These are phyloP conservation scores for Meghimatium bilineatum DNA, from an alignment of 2,888 invertebrate genomes.

Conservation along the genomic window DNA sequence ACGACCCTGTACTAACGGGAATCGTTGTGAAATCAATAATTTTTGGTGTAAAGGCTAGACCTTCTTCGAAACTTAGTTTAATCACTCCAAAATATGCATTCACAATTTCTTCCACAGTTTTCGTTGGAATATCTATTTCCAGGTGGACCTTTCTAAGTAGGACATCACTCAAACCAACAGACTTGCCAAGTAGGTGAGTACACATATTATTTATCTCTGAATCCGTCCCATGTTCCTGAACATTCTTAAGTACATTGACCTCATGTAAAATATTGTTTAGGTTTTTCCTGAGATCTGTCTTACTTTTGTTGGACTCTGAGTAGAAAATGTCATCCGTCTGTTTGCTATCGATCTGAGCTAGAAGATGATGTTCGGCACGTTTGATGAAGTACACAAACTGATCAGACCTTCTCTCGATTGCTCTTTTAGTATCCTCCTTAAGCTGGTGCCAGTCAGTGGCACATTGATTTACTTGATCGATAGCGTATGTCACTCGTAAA, in stretches of 20 bases:
- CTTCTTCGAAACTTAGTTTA: constrained; percentile 10
- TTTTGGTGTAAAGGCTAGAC: constrained; percentile 41
- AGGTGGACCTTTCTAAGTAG: constrained; percentile 43
- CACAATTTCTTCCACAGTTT: constrained; percentile 49
- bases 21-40: constrained; percentile 18
- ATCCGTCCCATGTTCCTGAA: constrained; percentile 52
- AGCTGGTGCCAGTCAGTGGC: constrained; percentile 55
- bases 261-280: constrained; percentile 54
- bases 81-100: constrained; percentile 50
- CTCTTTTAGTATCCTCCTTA: constrained; percentile 53
- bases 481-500: constrained; percentile 55
- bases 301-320: constrained; percentile 42
- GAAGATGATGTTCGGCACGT: constrained; percentile 58
- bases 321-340: constrained; percentile 50
- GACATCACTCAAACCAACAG: constrained; percentile 49
- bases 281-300: constrained; percentile 45
- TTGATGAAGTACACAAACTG: constrained; percentile 60
- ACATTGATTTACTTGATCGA: constrained; percentile 56
- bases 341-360: constrained; percentile 56
- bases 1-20: background rate
- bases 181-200: constrained; percentile 39
- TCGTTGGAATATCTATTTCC: constrained; percentile 37
- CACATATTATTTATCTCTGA: constrained; percentile 51
- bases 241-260: constrained; percentile 50
- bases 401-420: constrained; percentile 58